Percentiles rank a stretch among this genome's conserved stretches.
Evolutionary conservation across 2,888 invertebrate species (phyloP).

Genomic region (Scaptomyza reducta): DNA sequence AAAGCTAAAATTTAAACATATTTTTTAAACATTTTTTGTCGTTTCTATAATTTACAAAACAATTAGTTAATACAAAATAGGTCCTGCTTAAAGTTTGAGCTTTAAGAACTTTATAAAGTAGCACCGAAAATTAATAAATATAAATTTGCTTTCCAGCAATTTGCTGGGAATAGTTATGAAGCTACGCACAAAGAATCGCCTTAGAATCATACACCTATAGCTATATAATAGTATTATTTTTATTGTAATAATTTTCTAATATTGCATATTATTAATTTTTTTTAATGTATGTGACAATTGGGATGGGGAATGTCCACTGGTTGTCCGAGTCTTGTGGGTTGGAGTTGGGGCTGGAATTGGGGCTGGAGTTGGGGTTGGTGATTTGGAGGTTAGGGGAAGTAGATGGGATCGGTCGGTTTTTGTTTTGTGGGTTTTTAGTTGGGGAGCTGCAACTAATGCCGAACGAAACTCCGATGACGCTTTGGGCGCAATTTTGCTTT

Average conservation of each 20-base stretch:
- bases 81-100: no score
- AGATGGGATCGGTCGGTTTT: neutral
- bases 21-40: no score
- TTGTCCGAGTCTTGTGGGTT: neutral
- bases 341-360: neutral
- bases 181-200: no score
- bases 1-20: no score
- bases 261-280: neutral
- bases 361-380: neutral
- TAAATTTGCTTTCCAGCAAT: no score
- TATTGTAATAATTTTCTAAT: neutral
- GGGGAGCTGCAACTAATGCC: constrained; percentile 23
- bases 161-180: no score
- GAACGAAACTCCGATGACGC: constrained; percentile 38
- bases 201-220: neutral
- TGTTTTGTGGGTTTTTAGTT: constrained; percentile 13
- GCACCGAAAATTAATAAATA: no score
- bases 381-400: neutral
- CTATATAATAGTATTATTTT: no score
- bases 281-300: neutral
- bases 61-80: no score
- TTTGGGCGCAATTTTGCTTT: constrained; percentile 67
- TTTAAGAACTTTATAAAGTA: no score
- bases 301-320: neutral
- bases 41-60: no score